Conservation (phyloP, 2,797 vertebrate genomes). For the Sciurus vulgaris region DNA sequence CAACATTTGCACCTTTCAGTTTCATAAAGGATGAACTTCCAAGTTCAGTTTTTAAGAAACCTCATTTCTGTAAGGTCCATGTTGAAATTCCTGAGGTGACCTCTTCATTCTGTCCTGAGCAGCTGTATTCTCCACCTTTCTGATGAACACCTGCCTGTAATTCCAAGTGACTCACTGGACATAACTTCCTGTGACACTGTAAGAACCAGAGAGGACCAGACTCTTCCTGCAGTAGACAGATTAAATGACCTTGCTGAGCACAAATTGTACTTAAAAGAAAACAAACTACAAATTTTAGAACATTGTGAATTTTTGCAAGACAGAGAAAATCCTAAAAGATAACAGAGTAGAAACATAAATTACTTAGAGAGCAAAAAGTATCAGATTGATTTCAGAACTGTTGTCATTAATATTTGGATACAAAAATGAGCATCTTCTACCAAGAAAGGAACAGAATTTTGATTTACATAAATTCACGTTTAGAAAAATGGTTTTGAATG, state of each 20-base stretch:
- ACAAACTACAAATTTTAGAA: neutral
- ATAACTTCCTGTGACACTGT: too few species aligned
- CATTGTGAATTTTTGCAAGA: neutral
- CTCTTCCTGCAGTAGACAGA: neutral
- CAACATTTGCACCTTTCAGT: too few species aligned
- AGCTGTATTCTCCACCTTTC: too few species aligned
- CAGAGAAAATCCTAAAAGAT: neutral
- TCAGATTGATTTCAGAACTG: neutral
- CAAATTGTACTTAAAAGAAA: neutral
- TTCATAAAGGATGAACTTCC: too few species aligned
- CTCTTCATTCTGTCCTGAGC: too few species aligned
- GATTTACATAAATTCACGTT: neutral
- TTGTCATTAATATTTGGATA: neutral
- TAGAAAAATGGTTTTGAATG: neutral
- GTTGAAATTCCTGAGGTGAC: too few species aligned
- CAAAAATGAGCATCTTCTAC: neutral
- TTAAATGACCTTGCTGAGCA: neutral
- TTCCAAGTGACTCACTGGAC: too few species aligned
- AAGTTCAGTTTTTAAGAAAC: too few species aligned
- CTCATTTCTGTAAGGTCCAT: too few species aligned
- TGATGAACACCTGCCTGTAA: too few species aligned
- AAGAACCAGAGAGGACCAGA: too few species aligned
- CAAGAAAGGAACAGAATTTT: neutral
- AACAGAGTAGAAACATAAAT: neutral
- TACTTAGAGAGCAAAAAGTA: neutral